Evolutionary conservation across 2,113 vertebrate species (phyloP), one percentile per base, ranked within the genome.

Genomic region (Dasypus novemcinctus): DNA sequence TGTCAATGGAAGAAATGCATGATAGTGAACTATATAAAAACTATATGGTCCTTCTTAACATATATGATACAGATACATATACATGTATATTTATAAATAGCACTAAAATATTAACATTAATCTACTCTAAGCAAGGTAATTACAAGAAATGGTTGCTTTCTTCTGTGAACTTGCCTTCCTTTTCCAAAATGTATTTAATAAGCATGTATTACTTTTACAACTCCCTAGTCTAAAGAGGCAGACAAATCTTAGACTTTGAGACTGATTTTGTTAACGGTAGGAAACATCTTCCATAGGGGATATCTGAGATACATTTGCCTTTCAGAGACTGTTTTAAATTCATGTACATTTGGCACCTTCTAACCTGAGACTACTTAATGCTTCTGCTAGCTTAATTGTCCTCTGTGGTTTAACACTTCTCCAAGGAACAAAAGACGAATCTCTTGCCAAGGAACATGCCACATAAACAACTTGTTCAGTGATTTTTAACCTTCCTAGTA

Each of bases 401-500:
- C 57, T 31, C 80, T 93, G 23, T 38, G 61, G 85, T 46, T 76
- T 87, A 88, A 92, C 14, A 80, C 38, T 97, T 87, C 31, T 52
- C 89, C 11, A 33, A 84, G 82, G n/a, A 93, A 21, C 29, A 84
- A 43, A 87, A 94, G 83, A 75, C 52, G 33, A 78, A 69, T 78
- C n/a, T 66, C 87, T 97, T 94, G 92, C 75, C 76, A 97, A 93
- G 68, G 54, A 96, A 85, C 49, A 86, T 12, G 90, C 33, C 33
- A 83, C 27, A 97, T 71, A 93, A 72, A 12, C 97, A 94, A 95
- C 86, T 54, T 82, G 91, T 90, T 91, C 49, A 33, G 93, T 46
- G 52, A 71, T 43, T 96, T 57, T 97, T 92, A 95, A 92, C 89
- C 68, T 95, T 97, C 90, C 91, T 90, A 83, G 97, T 95, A 97